These are phyloP conservation scores for Melanaphis sacchari DNA, from an alignment of 1,140 invertebrate species.

Conservation along the genomic window DNA sequence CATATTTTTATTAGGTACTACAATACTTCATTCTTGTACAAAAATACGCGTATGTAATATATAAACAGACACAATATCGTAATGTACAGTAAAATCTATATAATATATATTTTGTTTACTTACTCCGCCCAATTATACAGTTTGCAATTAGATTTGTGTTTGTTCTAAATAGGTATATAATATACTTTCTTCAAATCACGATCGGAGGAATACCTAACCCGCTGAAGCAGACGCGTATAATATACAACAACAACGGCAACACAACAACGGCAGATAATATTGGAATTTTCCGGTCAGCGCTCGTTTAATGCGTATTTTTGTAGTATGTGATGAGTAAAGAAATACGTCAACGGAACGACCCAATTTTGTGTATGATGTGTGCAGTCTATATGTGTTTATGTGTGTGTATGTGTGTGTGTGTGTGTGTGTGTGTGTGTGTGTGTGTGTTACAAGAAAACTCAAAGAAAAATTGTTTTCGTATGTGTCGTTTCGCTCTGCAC, in stretches of 20 bases:
- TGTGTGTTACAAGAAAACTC: constrained; percentile 35
- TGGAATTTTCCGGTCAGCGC: constrained; percentile 57
- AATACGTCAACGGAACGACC: constrained; percentile 51
- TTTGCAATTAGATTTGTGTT: constrained; percentile 46
- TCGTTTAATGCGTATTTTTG: constrained; percentile 35
- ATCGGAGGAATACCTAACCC: neutral
- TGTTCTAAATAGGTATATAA: constrained; percentile 35
- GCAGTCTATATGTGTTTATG: too few species aligned
- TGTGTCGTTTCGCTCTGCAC: constrained; percentile 37
- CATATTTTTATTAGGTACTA: neutral
- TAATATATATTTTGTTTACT: neutral
- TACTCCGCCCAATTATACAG: constrained; percentile 24
- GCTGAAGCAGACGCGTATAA: neutral
- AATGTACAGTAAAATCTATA: neutral
- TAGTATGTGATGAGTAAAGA: constrained; percentile 31
- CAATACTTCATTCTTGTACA: neutral
- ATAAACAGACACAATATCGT: neutral
- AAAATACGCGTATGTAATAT: neutral
- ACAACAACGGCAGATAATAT: constrained; percentile 39
- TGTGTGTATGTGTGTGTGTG: neutral
- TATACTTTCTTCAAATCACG: constrained; percentile 37
- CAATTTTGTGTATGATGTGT: constrained; percentile 17
- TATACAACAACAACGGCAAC: neutral
- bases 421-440: neutral
- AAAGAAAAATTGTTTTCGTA: constrained; percentile 43